Base-by-base conservation (phyloP, 2,797 vertebrate genomes). In the Pipistrellus nathusii region DNA sequence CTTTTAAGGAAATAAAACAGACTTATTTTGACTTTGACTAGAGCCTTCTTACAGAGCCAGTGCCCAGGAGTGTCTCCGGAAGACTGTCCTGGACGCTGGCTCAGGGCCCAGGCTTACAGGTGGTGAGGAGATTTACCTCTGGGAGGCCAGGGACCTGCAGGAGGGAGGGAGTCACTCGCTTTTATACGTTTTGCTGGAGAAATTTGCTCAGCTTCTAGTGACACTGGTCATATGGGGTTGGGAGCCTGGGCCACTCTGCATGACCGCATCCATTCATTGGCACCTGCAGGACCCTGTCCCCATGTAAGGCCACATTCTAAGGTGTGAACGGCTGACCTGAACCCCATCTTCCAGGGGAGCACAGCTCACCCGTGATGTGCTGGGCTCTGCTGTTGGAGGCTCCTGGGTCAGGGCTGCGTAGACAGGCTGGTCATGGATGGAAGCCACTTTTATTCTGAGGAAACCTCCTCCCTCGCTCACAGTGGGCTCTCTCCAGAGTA, bases 1-100 rank as follows among this genome's bases (percentile, higher is more conserved):
- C 18, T 88, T 72, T 35, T 66, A 93, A 86, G n/a, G 10, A 80
- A 23, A 72, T 46, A 90, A 93, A 75, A 21, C 32, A 21, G n/a
- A 14, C 55, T 80, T 57, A 30, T 18, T 44, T 35, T 69, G 72
- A n/a, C 15, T 75, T 88, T 32, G 21, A 66, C 10, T 83, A 57
- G 4, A 32, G 15, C 25, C 64, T 38, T 88, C 35, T 51, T 64
- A 13, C 15, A 6, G 59, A 71, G 13, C 10, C 35, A 88, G 0
- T 48, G 51, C 15, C 68, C 38, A 44, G 8, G 8, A 53, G 1
- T 6, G 4, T 13, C 38, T 35, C 5, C 1, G 38, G 46, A 78
- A 77, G 46, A 55, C 20, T 59, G 62, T 0, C 5, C 57, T n/a
- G 10, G 21, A 48, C 8, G 5, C 46, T 73, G 23, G 21, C 6